Conservation (phyloP, 2,888 invertebrate genomes). For the Acanthosepion esculentum region DNA sequence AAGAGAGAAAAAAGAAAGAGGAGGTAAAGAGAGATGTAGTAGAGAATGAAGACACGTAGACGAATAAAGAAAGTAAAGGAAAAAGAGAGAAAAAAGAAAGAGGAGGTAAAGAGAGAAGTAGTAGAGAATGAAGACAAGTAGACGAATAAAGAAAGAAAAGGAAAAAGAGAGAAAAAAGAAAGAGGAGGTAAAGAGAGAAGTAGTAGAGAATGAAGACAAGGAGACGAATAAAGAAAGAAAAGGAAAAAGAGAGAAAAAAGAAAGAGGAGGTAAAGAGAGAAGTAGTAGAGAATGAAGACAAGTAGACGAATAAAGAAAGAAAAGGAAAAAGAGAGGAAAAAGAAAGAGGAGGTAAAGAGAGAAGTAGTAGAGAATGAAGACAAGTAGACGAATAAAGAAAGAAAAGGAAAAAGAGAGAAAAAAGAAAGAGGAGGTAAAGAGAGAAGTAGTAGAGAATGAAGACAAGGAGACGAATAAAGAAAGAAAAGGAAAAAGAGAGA, state of each 20-base stretch:
- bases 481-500: neutral
- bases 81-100: neutral
- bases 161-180: neutral
- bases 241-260: neutral
- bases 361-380: neutral
- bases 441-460: neutral
- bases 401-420: neutral
- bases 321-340: neutral
- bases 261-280: neutral
- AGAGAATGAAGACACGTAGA: neutral
- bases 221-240: neutral
- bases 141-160: neutral
- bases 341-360: neutral
- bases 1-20: neutral
- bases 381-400: neutral
- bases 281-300: neutral
- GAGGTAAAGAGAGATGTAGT: neutral
- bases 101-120: neutral
- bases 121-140: neutral
- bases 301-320: neutral
- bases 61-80: neutral
- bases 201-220: neutral
- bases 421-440: neutral
- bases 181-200: neutral
- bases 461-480: neutral